A percentile compares a stretch with the other conserved stretches of the same genome.
These are phyloP conservation scores for Gadus macrocephalus DNA, from an alignment of 2,113 vertebrate genomes.

Conservation along the genomic window DNA sequence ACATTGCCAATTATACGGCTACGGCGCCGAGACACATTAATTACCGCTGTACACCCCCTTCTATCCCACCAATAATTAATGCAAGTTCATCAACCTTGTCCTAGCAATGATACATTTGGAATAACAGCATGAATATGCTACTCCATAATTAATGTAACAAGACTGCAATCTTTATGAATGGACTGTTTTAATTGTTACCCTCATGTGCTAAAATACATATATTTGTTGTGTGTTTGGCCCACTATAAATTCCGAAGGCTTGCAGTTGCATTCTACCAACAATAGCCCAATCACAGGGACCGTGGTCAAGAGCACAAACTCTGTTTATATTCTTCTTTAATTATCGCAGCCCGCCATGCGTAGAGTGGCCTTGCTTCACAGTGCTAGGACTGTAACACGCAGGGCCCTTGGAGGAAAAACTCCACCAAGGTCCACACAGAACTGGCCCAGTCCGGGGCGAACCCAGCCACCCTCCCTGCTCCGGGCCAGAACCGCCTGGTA, in stretches of 20 bases:
- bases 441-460: too few species aligned
- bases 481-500: too few species aligned
- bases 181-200: background rate
- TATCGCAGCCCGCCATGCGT: too few species aligned
- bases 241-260: slow-evolving; percentile 10
- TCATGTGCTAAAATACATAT: background rate
- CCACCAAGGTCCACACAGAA: too few species aligned
- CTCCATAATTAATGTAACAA: slow-evolving; percentile 28
- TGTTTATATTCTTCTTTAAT: too few species aligned
- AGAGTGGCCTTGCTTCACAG: too few species aligned
- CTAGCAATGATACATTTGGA: slow-evolving; percentile 16
- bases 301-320: too few species aligned
- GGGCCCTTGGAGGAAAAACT: too few species aligned
- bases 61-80: slow-evolving; percentile 21
- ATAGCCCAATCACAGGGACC: background rate
- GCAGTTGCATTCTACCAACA: background rate
- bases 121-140: slow-evolving; percentile 24
- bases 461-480: too few species aligned
- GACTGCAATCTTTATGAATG: slow-evolving; percentile 12
- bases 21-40: slow-evolving; percentile 31
- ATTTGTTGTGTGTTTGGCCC: background rate
- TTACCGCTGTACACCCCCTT: slow-evolving; percentile 19
- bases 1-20: slow-evolving; percentile 23
- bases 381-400: too few species aligned
- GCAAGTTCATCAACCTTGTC: slow-evolving; percentile 10